Evolutionary conservation across 2,113 vertebrate species (phyloP), one percentile per base, ranked within the genome.

Genomic region (Malurus cyaneus): DNA sequence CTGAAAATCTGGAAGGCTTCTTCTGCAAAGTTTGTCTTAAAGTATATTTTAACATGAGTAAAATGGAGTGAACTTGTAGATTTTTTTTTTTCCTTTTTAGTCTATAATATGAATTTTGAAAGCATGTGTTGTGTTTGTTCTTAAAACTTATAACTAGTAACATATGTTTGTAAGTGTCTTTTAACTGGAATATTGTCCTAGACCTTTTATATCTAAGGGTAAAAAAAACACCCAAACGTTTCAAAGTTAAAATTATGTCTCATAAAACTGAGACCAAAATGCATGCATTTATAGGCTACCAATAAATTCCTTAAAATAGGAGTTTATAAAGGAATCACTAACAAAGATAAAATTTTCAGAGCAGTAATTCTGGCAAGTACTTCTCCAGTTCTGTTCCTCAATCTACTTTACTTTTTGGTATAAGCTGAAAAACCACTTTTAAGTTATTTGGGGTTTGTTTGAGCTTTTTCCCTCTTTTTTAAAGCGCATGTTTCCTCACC

Each of bases 271-370:
- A 94, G 81, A 93, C 89, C 86, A 92, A 96, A 97, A 91, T 36
- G 24, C 89, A 86, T 73, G 92, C 80, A 80, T 97, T 97, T 97
- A 96, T 96, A 92, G 87, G 88, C 87, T 97, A 92, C 81, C 95
- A 97, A 94, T 97, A 98, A 98, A 96, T 93, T 96, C 86, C 84
- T 80, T 86, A 90, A 97, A 97, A 97, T 95, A 94, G 91, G 88
- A 96, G 90, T 96, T 97, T 96, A 73, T 97, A 89, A 94, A 96
- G 80, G 88, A 97, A 97, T 96, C 91, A 44, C 72, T 97, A 95
- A 80, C 76, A 94, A 91, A 96, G 74, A 74, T 94, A 97, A 57
- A 95, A 93, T 96, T 97, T 97, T 96, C 96, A 95, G 80, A 96
- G 89, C 53, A 92, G 78, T 73, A 90, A 42, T 95, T 92, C 81